Conservation (phyloP, 2,797 vertebrate species). For the Knipowitschia caucasica region DNA sequence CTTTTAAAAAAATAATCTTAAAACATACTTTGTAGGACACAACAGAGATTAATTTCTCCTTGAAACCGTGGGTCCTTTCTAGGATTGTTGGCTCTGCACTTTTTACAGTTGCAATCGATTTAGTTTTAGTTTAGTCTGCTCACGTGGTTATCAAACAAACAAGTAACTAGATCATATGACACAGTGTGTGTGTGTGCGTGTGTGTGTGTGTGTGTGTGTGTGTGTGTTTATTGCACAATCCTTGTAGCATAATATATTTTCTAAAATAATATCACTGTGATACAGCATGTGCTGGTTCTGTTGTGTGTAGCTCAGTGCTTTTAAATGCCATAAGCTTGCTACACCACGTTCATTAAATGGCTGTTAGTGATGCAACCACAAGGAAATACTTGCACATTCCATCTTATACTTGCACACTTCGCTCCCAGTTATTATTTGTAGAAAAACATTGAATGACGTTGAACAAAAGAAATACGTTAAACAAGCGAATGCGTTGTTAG, state of each 20-base stretch:
- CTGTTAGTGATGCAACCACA: conserved; percentile 3
- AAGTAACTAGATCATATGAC: conserved; percentile 33
- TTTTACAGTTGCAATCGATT: conserved; percentile 24
- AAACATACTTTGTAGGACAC: neutral
- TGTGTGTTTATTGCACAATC: neutral
- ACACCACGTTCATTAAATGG: neutral
- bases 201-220: no score
- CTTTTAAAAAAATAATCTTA: neutral
- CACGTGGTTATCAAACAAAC: conserved; percentile 23
- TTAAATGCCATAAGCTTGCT: neutral
- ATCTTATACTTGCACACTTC: no score
- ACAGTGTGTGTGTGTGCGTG: conserved; percentile 27
- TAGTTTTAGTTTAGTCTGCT: conserved; percentile 18
- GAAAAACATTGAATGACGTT: no score
- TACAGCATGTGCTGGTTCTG: neutral
- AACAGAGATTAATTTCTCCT: neutral
- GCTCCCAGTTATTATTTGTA: neutral
- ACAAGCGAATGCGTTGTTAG: no score
- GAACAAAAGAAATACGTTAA: no score
- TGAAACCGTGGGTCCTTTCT: conserved; percentile 3
- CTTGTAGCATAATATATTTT: neutral
- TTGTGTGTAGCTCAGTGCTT: neutral
- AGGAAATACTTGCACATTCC: neutral
- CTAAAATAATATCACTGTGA: neutral
- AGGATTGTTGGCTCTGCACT: neutral